A percentile compares a stretch with the other conserved stretches of the same genome.
phyloP scores from a whole-genome alignment of 2,797 vertebrate genomes.

The Chanos chanos region DNA sequence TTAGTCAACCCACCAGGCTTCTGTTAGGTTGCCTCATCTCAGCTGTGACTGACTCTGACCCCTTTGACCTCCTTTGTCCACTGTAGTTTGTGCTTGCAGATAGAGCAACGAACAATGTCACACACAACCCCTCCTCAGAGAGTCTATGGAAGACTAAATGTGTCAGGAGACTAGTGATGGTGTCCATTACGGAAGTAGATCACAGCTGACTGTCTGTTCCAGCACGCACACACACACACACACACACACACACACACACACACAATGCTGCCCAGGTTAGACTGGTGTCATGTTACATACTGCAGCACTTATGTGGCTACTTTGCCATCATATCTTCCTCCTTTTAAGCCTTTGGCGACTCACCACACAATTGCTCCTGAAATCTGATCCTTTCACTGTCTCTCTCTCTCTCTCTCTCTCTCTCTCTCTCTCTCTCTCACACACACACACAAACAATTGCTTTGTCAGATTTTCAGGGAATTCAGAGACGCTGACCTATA shows the following conservation, averaged over 20 bases:
- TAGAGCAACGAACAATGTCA: not conserved
- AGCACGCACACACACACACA: not conserved
- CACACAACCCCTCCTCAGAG: no score
- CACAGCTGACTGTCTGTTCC: slow-evolving; percentile 23
- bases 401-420: slow-evolving; percentile 14
- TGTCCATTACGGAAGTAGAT: not conserved
- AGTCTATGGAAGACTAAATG: not conserved
- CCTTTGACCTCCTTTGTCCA: no score
- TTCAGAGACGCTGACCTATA: no score
- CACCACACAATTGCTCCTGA: slow-evolving; percentile 1
- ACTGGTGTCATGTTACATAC: slow-evolving; percentile 24
- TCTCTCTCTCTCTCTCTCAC: not conserved
- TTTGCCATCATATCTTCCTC: slow-evolving; percentile 15
- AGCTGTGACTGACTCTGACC: no score
- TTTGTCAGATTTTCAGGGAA: no score
- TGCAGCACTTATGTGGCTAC: slow-evolving; percentile 3
- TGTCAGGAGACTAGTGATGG: not conserved
- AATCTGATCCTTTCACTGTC: slow-evolving; percentile 24
- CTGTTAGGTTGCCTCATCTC: no score
- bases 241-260: slow-evolving; percentile 27
- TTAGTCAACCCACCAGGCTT: no score
- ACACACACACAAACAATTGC: not conserved
- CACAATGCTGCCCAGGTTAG: slow-evolving; percentile 25
- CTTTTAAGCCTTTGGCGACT: slow-evolving; percentile 11
- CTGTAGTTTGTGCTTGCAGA: not conserved